Percentiles rank a stretch among this genome's conserved stretches.
These are phyloP conservation scores for Lochmaea capreae DNA, from an alignment of 2,888 invertebrate genomes.

Conservation along the genomic window DNA sequence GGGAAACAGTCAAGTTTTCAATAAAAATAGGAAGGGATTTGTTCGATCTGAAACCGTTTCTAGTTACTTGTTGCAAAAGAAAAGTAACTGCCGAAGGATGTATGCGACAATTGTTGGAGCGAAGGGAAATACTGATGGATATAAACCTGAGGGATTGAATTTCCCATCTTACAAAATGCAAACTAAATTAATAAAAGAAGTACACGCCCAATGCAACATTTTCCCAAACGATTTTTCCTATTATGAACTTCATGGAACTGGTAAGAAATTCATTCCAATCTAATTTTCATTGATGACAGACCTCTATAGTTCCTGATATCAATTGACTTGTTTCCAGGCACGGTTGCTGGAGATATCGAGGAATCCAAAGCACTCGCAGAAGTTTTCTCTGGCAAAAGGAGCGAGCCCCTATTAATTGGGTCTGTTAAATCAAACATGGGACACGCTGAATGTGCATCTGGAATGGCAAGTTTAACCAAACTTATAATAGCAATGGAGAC, in stretches of 20 bases:
- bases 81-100: conserved; percentile 61
- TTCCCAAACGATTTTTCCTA: conserved; percentile 68
- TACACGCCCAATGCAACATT: conserved; percentile 68
- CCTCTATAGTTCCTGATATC: too few relatives aligned
- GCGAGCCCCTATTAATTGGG: conserved; percentile 71
- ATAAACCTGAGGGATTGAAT: conserved; percentile 55
- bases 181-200: conserved; percentile 63
- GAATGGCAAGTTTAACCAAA: conserved; percentile 71
- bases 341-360: conserved; percentile 48
- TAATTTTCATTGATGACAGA: too few relatives aligned
- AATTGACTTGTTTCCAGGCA: conserved; percentile 61
- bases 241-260: conserved; percentile 73
- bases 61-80: conserved; percentile 64
- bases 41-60: conserved; percentile 66
- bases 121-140: conserved; percentile 71
- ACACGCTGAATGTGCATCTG: conserved; percentile 65
- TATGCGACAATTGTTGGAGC: conserved; percentile 68
- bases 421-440: conserved; percentile 68
- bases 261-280: conserved; percentile 58
- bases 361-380: conserved; percentile 45
- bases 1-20: conserved; percentile 37
- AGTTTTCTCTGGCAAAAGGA: conserved; percentile 55
- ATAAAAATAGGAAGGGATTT: conserved; percentile 47
- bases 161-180: conserved; percentile 55
- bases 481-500: conserved; percentile 76